A percentile compares a stretch with the other conserved stretches of the same genome.
phyloP scores from a whole-genome alignment of 2,113 vertebrate species.

The Theristicus caerulescens region DNA sequence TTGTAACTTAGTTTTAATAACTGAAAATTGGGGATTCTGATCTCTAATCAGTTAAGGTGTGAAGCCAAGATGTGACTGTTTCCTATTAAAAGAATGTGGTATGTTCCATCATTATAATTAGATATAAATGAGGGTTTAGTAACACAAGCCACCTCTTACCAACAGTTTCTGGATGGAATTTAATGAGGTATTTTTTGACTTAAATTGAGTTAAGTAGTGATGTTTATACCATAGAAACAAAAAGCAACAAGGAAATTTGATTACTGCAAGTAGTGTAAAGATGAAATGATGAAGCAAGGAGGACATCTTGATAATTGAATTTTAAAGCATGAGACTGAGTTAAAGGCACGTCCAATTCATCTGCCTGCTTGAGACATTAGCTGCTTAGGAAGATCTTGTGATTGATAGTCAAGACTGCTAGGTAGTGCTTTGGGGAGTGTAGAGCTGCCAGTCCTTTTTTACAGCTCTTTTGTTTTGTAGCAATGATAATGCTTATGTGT shows the following conservation, averaged over 20 bases:
- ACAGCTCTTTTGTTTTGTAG: background rate
- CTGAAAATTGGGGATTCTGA: background rate
- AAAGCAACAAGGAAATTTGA: background rate
- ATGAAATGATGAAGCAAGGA: background rate
- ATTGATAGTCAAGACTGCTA: background rate
- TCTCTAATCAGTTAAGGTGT: background rate
- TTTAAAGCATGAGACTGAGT: background rate
- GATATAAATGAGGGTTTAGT: background rate
- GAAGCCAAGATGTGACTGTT: background rate
- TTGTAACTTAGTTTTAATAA: background rate
- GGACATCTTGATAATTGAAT: background rate
- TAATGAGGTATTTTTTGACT: background rate
- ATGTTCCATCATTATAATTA: background rate
- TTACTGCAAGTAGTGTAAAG: background rate
- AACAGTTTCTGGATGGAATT: background rate
- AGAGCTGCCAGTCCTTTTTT: background rate
- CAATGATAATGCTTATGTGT: background rate
- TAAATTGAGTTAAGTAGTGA: background rate
- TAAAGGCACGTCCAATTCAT: background rate
- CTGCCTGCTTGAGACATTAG: background rate
- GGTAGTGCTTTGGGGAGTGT: background rate
- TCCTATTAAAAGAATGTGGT: background rate
- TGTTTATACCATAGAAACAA: background rate
- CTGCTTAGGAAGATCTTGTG: background rate
- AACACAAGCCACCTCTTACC: background rate